Conservation (phyloP, 92 coral and sea anemone species). For the Paramuricea clavata region DNA sequence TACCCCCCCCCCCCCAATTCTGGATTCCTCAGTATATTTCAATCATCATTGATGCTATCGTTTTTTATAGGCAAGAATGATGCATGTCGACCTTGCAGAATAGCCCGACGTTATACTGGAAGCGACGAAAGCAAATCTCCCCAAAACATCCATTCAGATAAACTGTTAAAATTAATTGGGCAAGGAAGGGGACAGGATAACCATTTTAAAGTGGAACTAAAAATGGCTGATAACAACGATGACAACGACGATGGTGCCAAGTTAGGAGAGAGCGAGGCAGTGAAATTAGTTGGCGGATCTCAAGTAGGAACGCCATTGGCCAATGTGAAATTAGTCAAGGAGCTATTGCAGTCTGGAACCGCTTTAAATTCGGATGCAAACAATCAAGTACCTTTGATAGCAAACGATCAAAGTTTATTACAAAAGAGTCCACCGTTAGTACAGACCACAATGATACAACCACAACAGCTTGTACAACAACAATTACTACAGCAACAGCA, state of each 20-base stretch:
- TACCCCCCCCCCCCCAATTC: no score
- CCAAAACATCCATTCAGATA: neutral
- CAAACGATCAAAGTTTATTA: constrained; percentile 19
- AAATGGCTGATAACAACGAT: neutral
- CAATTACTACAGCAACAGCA: neutral
- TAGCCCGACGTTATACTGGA: neutral
- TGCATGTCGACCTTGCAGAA: constrained; percentile 31
- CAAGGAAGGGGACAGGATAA: neutral
- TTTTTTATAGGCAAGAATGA: neutral
- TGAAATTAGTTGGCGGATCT: neutral
- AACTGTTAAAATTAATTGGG: neutral
- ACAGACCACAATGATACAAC: neutral
- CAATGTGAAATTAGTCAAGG: constrained; percentile 11
- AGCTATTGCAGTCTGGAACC: constrained; percentile 16
- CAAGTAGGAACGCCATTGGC: constrained; percentile 38
- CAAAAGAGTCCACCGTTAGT: neutral
- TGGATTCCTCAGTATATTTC: no score
- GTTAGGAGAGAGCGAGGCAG: neutral
- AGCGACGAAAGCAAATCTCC: neutral
- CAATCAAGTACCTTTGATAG: neutral
- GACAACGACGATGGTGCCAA: neutral
- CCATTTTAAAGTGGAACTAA: neutral
- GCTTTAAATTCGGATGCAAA: neutral
- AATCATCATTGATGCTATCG: no score
- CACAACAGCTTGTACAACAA: neutral